Percentiles rank a stretch among this genome's conserved stretches.
These are phyloP conservation scores for Synanthedon formicaeformis DNA, from an alignment of 2,888 invertebrate species.

Conservation along the genomic window DNA sequence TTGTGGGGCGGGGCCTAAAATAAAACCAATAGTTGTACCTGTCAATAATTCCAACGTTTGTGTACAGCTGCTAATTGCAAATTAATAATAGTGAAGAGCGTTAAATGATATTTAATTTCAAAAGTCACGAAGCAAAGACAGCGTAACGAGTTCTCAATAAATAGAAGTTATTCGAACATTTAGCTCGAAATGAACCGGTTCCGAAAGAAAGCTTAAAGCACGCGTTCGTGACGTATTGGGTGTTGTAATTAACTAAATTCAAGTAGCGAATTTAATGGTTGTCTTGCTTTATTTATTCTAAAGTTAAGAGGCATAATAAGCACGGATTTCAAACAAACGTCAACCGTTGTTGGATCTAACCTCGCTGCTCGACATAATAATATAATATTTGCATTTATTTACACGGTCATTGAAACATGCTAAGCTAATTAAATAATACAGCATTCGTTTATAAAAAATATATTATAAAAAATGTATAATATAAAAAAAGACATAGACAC, in stretches of 20 bases:
- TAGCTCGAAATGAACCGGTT: conserved; percentile 16
- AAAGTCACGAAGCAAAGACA: not conserved
- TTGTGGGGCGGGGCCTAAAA: too few relatives aligned
- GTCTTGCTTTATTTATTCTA: conserved; percentile 1
- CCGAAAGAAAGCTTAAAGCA: conserved; percentile 23
- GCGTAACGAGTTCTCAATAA: not conserved
- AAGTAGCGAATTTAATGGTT: conserved; percentile 18
- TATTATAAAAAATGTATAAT: too few relatives aligned
- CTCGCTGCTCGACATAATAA: too few relatives aligned
- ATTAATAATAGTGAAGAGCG: not conserved
- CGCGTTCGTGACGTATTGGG: conserved; percentile 10
- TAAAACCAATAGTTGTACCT: not conserved
- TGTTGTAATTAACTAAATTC: conserved; percentile 15
- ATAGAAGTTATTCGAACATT: conserved; percentile 7
- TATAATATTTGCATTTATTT: too few relatives aligned
- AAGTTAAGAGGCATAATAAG: not conserved
- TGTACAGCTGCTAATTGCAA: not conserved
- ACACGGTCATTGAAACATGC: too few relatives aligned
- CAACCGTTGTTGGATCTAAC: too few relatives aligned
- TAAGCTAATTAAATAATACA: too few relatives aligned
- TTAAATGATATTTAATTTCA: not conserved
- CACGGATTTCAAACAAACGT: too few relatives aligned
- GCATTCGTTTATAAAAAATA: too few relatives aligned
- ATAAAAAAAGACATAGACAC: too few relatives aligned
- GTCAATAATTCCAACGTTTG: not conserved